Conservation (phyloP, 1,140 invertebrate species). For the Helicorthomorpha holstii region DNA sequence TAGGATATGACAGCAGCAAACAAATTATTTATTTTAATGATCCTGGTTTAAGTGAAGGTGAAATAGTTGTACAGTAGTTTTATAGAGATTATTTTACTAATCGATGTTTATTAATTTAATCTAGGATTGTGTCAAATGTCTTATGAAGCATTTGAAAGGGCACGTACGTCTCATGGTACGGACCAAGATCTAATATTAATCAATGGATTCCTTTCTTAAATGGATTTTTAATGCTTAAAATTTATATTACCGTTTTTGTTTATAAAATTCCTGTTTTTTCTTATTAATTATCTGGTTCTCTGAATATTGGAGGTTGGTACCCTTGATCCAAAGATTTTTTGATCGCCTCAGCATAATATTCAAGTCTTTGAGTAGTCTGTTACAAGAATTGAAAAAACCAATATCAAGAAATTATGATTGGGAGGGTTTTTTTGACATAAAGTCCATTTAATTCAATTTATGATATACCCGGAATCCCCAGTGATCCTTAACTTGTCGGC, state of each 20-base stretch:
- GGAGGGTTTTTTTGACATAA: too few species aligned
- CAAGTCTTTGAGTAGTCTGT: slow-evolving; percentile 85
- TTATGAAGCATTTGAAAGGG: slow-evolving; percentile 31
- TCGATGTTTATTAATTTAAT: too few species aligned
- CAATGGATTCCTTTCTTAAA: neutral
- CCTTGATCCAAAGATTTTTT: slow-evolving; percentile 42
- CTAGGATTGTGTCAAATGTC: slow-evolving; percentile 37
- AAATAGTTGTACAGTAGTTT: too few species aligned
- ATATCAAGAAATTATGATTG: too few species aligned
- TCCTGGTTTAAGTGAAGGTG: too few species aligned
- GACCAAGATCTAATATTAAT: slow-evolving; percentile 41
- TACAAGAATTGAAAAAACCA: too few species aligned
- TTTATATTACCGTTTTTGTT: neutral
- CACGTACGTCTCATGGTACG: slow-evolving; percentile 40
- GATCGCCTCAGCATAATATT: slow-evolving; percentile 69
- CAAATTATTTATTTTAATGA: too few species aligned
- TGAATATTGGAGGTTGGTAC: slow-evolving; percentile 54
- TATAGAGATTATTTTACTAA: too few species aligned
- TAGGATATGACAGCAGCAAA: too few species aligned
- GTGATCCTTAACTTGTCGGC: slow-evolving; percentile 82
- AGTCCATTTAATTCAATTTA: too few species aligned
- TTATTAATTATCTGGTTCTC: slow-evolving; percentile 13
- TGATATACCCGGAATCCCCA: slow-evolving; percentile 73
- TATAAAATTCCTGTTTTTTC: neutral
- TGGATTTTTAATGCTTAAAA: neutral